phyloP scores from a whole-genome alignment of 2,797 vertebrate species.

The Lithobates sylvaticus region DNA sequence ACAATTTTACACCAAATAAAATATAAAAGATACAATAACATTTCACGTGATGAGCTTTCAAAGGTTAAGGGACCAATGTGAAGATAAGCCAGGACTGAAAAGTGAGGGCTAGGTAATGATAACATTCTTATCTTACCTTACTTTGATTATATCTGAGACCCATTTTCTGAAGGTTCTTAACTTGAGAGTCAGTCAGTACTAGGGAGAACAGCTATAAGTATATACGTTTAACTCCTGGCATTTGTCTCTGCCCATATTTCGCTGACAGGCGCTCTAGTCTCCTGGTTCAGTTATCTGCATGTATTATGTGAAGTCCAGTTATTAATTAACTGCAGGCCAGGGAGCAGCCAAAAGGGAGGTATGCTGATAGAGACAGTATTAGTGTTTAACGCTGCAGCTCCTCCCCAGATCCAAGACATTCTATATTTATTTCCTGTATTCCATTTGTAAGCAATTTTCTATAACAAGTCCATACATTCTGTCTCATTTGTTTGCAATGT shows the following conservation, averaged over 20 bases:
- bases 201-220: not conserved
- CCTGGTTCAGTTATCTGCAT: constrained; percentile 44
- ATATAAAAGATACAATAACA: not conserved
- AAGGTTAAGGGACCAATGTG: not conserved
- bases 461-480: no score
- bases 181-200: not conserved
- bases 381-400: not conserved
- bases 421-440: not conserved
- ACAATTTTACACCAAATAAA: not conserved
- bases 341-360: constrained; percentile 15
- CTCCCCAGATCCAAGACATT: not conserved
- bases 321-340: constrained; percentile 40
- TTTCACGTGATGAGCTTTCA: not conserved
- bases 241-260: not conserved
- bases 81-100: not conserved
- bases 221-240: not conserved
- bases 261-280: constrained; percentile 1
- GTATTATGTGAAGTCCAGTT: constrained; percentile 40
- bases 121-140: not conserved
- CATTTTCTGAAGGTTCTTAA: not conserved
- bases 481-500: no score
- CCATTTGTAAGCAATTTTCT: no score
- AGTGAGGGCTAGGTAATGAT: not conserved
- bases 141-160: not conserved
- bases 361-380: not conserved